These are phyloP conservation scores for Lasioglossum villosulum DNA, from an alignment of 2,888 invertebrate genomes.

Conservation along the genomic window DNA sequence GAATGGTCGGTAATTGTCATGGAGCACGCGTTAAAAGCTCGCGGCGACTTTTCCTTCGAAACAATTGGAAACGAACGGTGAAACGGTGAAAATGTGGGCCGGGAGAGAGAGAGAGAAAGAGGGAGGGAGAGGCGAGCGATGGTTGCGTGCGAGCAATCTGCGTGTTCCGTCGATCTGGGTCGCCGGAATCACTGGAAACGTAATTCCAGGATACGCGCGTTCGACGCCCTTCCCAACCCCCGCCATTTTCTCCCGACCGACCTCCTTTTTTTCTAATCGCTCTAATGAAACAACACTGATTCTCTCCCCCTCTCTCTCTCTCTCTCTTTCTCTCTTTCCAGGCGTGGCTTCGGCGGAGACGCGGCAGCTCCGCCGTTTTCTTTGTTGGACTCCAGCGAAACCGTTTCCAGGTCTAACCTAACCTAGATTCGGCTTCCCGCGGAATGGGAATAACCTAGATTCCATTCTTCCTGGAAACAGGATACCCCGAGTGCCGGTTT, in stretches of 20 bases:
- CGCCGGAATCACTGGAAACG: constrained; percentile 55
- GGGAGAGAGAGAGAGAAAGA: not conserved
- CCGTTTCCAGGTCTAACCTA: constrained; percentile 2
- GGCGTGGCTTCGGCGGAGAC: constrained; percentile 7
- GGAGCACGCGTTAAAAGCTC: not conserved
- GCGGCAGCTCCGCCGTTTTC: not conserved
- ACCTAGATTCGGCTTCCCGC: not conserved
- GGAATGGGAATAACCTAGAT: constrained; percentile 5
- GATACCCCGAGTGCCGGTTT: not conserved
- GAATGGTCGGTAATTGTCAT: not conserved
- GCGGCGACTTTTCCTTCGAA: not conserved
- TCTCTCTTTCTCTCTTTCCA: not conserved
- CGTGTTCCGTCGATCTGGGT: constrained; percentile 50
- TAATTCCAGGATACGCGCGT: constrained; percentile 56
- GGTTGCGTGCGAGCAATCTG: constrained; percentile 59
- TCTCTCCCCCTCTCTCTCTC: not conserved
- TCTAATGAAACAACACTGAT: constrained; percentile 12
- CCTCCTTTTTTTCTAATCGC: constrained; percentile 35
- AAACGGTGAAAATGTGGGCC: constrained; percentile 31
- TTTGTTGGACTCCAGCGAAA: constrained; percentile 8
- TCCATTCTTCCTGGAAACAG: constrained; percentile 7
- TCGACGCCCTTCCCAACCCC: constrained; percentile 12
- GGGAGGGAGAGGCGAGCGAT: not conserved
- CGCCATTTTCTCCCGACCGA: constrained; percentile 16
- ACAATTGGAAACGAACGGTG: constrained; percentile 23